phyloP scores from a whole-genome alignment of 2,113 vertebrate species.

The Pomatostomus ruficeps region DNA sequence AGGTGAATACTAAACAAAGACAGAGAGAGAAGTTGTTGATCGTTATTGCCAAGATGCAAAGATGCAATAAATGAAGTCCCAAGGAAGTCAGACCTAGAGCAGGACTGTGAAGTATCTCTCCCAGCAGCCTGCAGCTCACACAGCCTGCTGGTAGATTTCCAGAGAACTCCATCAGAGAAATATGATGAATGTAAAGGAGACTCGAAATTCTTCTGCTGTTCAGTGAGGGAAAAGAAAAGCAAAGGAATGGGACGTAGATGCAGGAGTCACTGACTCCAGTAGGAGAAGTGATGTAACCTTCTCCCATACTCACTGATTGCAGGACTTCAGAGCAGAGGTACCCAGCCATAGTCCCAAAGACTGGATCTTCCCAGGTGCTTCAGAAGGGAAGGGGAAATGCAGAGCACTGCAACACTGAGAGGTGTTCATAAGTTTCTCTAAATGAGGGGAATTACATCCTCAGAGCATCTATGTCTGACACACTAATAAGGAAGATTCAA shows the following conservation, averaged over 20 bases:
- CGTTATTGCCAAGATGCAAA: neutral
- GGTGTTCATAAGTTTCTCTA: neutral
- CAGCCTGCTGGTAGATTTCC: neutral
- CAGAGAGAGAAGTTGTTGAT: neutral
- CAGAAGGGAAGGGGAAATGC: neutral
- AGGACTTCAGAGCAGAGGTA: neutral
- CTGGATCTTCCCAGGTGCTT: neutral
- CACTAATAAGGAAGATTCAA: neutral
- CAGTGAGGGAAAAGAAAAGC: neutral
- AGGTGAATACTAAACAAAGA: neutral
- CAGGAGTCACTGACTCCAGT: neutral
- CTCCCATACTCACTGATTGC: neutral
- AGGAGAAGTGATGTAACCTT: neutral
- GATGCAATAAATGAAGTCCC: neutral
- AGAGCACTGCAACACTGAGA: neutral
- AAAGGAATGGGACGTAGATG: neutral
- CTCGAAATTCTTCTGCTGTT: neutral
- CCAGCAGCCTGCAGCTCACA: neutral
- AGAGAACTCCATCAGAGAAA: neutral
- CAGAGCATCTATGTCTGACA: neutral
- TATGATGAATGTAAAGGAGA: neutral
- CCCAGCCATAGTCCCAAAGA: accelerated
- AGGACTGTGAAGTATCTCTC: neutral
- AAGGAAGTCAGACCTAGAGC: neutral
- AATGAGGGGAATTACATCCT: neutral